Percentiles rank a stretch among this genome's conserved stretches.
phyloP scores from a whole-genome alignment of 2,888 invertebrate genomes.

The Scaptomyza flava region DNA sequence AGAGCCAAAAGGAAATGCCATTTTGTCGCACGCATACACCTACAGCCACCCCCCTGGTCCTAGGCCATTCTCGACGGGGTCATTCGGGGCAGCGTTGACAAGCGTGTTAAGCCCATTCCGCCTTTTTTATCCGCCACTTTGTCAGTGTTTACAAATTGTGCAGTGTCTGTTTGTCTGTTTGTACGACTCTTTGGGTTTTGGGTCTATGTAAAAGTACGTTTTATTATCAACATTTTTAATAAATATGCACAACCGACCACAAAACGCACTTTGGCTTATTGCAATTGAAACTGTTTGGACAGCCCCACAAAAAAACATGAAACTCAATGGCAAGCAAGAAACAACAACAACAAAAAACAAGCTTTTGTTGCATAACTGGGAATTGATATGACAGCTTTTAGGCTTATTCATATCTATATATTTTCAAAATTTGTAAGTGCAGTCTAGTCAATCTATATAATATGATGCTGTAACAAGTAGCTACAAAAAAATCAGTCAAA shows the following conservation, averaged over 20 bases:
- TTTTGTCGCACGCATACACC: conserved; percentile 56
- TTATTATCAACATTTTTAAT: conserved; percentile 59
- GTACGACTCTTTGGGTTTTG: conserved; percentile 6
- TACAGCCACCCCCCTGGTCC: background rate
- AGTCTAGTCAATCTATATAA: conserved; percentile 1
- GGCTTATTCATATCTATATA: background rate
- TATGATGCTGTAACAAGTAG: background rate
- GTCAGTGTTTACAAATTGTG: conserved; percentile 61
- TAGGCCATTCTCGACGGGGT: conserved; percentile 34
- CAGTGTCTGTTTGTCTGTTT: conserved; percentile 35
- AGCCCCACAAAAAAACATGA: conserved; percentile 23
- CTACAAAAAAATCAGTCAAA: background rate
- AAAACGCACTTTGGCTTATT: conserved; percentile 74
- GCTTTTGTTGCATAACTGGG: conserved; percentile 6
- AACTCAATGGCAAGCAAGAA: too few species aligned
- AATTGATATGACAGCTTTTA: background rate
- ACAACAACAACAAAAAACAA: background rate
- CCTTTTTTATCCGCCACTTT: conserved; percentile 24
- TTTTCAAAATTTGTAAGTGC: background rate
- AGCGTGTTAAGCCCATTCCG: conserved; percentile 52
- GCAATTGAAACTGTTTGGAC: conserved; percentile 47
- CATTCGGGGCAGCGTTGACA: conserved; percentile 65
- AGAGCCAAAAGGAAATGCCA: conserved; percentile 71
- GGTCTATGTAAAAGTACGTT: conserved; percentile 14
- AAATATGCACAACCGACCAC: conserved; percentile 60